A percentile compares a stretch with the other conserved stretches of the same genome.
These are phyloP conservation scores for Acanthosoma haemorrhoidale DNA, from an alignment of 2,888 invertebrate genomes.

Conservation along the genomic window DNA sequence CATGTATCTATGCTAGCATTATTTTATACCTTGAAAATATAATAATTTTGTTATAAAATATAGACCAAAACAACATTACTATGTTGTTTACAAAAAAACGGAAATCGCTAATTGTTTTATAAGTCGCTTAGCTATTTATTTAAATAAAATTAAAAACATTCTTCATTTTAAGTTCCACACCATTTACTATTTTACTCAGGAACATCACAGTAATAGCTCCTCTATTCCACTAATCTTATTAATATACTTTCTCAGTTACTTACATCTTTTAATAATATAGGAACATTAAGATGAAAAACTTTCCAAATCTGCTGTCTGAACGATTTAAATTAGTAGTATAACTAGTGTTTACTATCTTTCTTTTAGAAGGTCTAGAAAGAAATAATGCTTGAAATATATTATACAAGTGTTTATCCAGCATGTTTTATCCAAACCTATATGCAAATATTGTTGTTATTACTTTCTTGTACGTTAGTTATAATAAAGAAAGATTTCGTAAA, in stretches of 20 bases:
- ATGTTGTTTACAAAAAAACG: constrained; percentile 15
- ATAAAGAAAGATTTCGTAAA: too few relatives aligned
- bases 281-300: constrained; percentile 36
- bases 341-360: too few relatives aligned
- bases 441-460: too few relatives aligned
- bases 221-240: constrained; percentile 30
- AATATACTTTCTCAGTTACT: constrained; percentile 31
- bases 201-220: constrained; percentile 41
- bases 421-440: too few relatives aligned
- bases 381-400: too few relatives aligned
- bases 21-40: background rate
- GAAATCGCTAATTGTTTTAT: constrained; percentile 14
- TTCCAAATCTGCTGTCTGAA: constrained; percentile 31
- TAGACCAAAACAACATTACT: background rate
- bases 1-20: background rate
- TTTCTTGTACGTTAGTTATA: too few relatives aligned
- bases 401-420: too few relatives aligned
- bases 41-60: background rate
- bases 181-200: constrained; percentile 29
- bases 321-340: background rate
- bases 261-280: constrained; percentile 36
- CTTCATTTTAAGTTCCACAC: constrained; percentile 27
- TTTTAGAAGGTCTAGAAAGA: too few relatives aligned
- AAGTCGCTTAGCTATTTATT: background rate
- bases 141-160: constrained; percentile 20